phyloP scores from a whole-genome alignment of 92 coral and sea anemone genomes.

The Plumapathes pennacea region DNA sequence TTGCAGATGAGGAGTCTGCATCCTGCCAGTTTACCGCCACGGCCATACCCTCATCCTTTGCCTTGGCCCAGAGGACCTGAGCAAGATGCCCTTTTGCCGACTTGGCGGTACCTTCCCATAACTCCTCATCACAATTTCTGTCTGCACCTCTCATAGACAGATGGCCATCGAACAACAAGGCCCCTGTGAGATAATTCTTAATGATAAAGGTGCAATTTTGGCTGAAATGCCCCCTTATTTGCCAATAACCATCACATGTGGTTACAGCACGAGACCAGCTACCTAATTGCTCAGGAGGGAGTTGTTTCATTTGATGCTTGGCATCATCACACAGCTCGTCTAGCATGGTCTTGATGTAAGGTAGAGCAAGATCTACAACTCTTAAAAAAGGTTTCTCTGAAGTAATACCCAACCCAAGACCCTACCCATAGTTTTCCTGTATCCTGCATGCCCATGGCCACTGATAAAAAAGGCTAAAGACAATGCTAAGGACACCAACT shows the following conservation, averaged over 20 bases:
- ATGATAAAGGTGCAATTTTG: conserved; percentile 45
- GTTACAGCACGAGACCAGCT: conserved; percentile 45
- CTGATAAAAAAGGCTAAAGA: conserved; percentile 27
- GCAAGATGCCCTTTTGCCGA: conserved; percentile 40
- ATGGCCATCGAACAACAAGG: conserved; percentile 44
- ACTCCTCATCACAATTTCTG: conserved; percentile 29
- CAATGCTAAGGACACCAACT: conserved; percentile 9
- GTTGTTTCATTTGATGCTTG: conserved; percentile 45
- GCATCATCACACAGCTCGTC: conserved; percentile 48
- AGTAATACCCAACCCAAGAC: conserved; percentile 38
- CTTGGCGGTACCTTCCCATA: conserved; percentile 45
- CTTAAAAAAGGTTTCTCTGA: conserved; percentile 44
- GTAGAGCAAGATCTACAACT: conserved; percentile 40
- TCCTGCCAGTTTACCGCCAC: conserved; percentile 38
- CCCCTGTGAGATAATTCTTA: conserved; percentile 28
- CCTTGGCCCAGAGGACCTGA: conserved; percentile 30
- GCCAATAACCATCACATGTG: conserved; percentile 64
- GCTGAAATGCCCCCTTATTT: conserved; percentile 52
- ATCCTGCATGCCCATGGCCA: conserved; percentile 44
- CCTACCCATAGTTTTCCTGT: conserved; percentile 36
- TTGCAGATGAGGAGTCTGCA: conserved; percentile 40
- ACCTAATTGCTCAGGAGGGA: conserved; percentile 9
- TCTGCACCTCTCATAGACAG: conserved; percentile 50
- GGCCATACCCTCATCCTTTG: conserved; percentile 27
- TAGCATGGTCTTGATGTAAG: conserved; percentile 37